phyloP scores from a whole-genome alignment of 2,888 invertebrate species.

The Cenopis cana region DNA sequence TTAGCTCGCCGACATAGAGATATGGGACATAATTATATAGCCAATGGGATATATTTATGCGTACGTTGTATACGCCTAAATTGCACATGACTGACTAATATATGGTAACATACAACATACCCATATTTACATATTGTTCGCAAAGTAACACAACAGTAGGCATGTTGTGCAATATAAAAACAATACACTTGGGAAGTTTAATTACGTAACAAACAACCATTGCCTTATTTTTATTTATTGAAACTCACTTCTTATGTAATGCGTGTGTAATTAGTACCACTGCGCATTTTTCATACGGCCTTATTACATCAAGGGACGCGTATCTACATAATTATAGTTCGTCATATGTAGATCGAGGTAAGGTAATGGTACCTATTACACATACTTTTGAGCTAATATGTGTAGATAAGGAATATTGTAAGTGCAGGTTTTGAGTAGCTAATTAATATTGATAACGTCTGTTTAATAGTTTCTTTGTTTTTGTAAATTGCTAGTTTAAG shows the following conservation, averaged over 20 bases:
- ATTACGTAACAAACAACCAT: too few relatives aligned
- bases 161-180: too few relatives aligned
- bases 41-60: too few relatives aligned
- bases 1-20: too few relatives aligned
- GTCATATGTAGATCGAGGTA: slow-evolving; percentile 26
- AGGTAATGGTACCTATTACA: slow-evolving; percentile 24
- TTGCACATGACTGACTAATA: too few relatives aligned
- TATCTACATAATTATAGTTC: slow-evolving; percentile 29
- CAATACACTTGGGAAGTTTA: too few relatives aligned
- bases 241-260: too few relatives aligned
- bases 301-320: neutral
- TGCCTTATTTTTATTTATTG: neutral
- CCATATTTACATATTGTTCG: too few relatives aligned
- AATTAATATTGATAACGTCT: neutral
- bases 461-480: neutral
- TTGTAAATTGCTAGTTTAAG: neutral
- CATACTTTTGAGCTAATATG: slow-evolving; percentile 31
- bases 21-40: too few relatives aligned
- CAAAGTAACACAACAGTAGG: too few relatives aligned
- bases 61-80: too few relatives aligned
- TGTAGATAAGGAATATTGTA: slow-evolving; percentile 25
- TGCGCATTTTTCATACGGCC: slow-evolving; percentile 10
- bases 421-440: slow-evolving; percentile 7
- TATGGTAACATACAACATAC: too few relatives aligned
- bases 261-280: neutral